Base-by-base conservation (phyloP, 2,888 invertebrate genomes). In the Alloscopus bannaensis region DNA sequence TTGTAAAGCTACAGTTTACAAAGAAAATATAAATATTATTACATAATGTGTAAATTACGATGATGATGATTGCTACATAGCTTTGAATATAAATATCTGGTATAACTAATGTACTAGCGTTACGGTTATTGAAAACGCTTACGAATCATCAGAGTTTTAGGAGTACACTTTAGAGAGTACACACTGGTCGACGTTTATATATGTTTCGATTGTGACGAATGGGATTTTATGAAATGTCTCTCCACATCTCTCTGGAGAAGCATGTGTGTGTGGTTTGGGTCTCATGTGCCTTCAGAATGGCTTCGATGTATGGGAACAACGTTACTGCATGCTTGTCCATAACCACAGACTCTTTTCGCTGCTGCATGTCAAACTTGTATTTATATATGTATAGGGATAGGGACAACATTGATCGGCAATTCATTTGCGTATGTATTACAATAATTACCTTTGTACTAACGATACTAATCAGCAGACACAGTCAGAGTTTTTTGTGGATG, bases 281-380 rank as follows among this genome's bases (percentile, higher is more conserved):
- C 79, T 79, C 79, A 79, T 79, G 79, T 79, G 79, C 79, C 79
- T 79, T 79, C 66, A 65, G 79, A 79, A 79, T 79, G 79, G 79
- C 79, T 79, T 79, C 72, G 79, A 79, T 79, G 79, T 79, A 79
- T 79, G 79, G 79, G 79, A 79, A 79, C 79, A 79, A 79, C 66
- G 60, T 79, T 71, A 71, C 59, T 8, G 13, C 6, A 36, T 66
- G 72, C 79, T 60, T 71, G 66, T 72, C 62, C 26, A 36, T 24
- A 68, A 50, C 50, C 50, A 50, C 60, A 57, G 66, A 79, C 59
- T 65, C 71, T 18, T 47, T 75, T 79, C 57, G 66, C 57, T 77
- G 45, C 52, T n/a, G n/a, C n/a, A n/a, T n/a, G n/a, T n/a, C n/a
- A n/a, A n/a, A n/a, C n/a, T n/a, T n/a, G n/a, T n/a, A n/a, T n/a